Conservation (phyloP, 2,797 vertebrate genomes). For the Sternarchorhynchus goeldii region DNA sequence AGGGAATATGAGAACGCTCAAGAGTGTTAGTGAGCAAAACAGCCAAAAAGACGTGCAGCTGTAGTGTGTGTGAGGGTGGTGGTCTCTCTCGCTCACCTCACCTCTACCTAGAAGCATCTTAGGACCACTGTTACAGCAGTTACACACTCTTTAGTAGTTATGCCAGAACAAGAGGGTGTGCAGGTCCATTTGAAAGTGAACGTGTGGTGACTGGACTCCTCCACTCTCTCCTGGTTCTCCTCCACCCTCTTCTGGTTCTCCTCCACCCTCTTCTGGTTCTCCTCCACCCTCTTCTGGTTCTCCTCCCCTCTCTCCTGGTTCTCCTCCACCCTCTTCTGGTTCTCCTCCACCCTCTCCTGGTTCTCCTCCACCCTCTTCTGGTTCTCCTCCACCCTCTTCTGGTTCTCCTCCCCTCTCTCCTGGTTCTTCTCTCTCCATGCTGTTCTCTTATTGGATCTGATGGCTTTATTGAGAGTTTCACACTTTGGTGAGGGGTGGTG, state of each 20-base stretch:
- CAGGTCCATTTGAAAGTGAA: constrained; percentile 98
- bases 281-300: too few relatives aligned
- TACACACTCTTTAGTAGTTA: constrained; percentile 81
- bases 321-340: constrained; percentile 78
- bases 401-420: constrained; percentile 72
- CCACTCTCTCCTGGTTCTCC: constrained; percentile 66
- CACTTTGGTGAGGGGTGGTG: constrained; percentile 83
- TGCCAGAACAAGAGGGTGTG: constrained; percentile 94
- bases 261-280: constrained; percentile 79
- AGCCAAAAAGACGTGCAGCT: too few relatives aligned
- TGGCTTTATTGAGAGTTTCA: constrained; percentile 98
- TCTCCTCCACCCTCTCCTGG: constrained; percentile 78
- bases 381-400: constrained; percentile 79
- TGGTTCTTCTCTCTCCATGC: constrained; percentile 88
- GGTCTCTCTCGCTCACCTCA: too few relatives aligned
- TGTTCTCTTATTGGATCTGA: constrained; percentile 93
- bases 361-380: constrained; percentile 79
- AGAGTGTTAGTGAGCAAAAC: too few relatives aligned
- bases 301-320: constrained; percentile 74
- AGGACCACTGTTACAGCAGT: too few relatives aligned
- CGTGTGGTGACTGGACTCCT: constrained; percentile 87
- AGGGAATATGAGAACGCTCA: too few relatives aligned
- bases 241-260: constrained; percentile 74
- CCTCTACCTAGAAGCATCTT: too few relatives aligned
- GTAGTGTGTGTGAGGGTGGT: too few relatives aligned